Evolutionary conservation across 2,888 invertebrate genomes (phyloP).

Genomic region (Drosophila meridiana): DNA sequence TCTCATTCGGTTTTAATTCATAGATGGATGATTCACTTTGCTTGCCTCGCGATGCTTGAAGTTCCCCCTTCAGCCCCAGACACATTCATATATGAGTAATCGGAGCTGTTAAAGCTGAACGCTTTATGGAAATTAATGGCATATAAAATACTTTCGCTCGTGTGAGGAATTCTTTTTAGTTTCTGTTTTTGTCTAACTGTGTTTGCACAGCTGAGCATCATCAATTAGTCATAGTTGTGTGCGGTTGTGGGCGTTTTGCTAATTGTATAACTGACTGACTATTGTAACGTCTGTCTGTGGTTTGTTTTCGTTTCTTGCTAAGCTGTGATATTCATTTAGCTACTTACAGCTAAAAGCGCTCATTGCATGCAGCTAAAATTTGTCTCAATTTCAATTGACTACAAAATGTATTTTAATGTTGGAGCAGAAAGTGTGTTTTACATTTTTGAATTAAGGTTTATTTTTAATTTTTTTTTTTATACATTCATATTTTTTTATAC

Average conservation of each 20-base stretch:
- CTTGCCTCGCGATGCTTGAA: slow-evolving; percentile 33
- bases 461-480: too few relatives aligned
- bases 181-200: slow-evolving; percentile 20
- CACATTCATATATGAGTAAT: slow-evolving; percentile 53
- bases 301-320: not conserved
- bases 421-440: not conserved
- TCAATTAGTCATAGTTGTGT: slow-evolving; percentile 54
- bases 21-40: slow-evolving; percentile 48
- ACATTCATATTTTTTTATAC: too few relatives aligned
- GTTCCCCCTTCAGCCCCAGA: not conserved
- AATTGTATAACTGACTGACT: slow-evolving; percentile 18
- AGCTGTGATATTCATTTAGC: slow-evolving; percentile 5
- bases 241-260: slow-evolving; percentile 35
- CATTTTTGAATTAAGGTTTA: too few relatives aligned
- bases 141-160: slow-evolving; percentile 71
- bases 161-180: slow-evolving; percentile 32
- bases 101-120: slow-evolving; percentile 23
- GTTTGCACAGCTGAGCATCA: slow-evolving; percentile 28
- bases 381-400: not conserved
- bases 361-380: not conserved
- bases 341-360: not conserved
- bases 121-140: slow-evolving; percentile 73
- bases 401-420: not conserved
- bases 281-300: not conserved
- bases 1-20: slow-evolving; percentile 20